Base-by-base conservation (phyloP, 1,140 invertebrate genomes). In the Dryas iulia region DNA sequence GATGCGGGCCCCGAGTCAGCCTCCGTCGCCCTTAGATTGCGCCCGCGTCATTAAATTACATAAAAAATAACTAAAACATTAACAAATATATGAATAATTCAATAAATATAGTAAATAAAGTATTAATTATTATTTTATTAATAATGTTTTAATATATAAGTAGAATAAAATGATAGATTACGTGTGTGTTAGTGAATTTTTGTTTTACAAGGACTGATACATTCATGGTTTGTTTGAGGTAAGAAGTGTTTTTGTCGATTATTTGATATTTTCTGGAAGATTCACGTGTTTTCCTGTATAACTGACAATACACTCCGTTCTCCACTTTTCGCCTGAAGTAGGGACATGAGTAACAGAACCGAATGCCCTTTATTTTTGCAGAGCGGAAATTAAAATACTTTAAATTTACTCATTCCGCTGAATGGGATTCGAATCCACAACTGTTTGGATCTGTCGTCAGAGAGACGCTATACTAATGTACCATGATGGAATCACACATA, bases 1-100 rank as follows among this genome's bases (percentile, higher is more conserved):
- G 72, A 75, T 74, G 72, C 73, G 74, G 72, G 73, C 59, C 76
- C 72, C 76, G 39, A 60, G 57, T 71, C 74, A 77, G 72, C 74
- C 67, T 76, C 74, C 77, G 75, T 78, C 77, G 39, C 52, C 67
- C 67, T 66, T 47, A 28, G 33, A 47, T 58, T 72, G 70, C 77
- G 76, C 74, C 52, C 69, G 66, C 76, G 78, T 64, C 71, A n/a
- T n/a, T n/a, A n/a, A n/a, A n/a, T n/a, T n/a, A 33, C 64, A 11
- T 10, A 60, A 33, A 28, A 59, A 6, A 14, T 14, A 6, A 10
- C 18, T 47, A 18, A 47, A 21, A 47, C 10, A 47, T 21, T 18
- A 18, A 47, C 14, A 21, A 47, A 39, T 18, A 21, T 21, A 47
- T n/a, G 1, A 21, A 47, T 47, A 21, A 47, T 10, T 47, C 7